Evolutionary conservation across 2,888 invertebrate genomes (phyloP).

Genomic region (Brachyopa scutellaris): DNA sequence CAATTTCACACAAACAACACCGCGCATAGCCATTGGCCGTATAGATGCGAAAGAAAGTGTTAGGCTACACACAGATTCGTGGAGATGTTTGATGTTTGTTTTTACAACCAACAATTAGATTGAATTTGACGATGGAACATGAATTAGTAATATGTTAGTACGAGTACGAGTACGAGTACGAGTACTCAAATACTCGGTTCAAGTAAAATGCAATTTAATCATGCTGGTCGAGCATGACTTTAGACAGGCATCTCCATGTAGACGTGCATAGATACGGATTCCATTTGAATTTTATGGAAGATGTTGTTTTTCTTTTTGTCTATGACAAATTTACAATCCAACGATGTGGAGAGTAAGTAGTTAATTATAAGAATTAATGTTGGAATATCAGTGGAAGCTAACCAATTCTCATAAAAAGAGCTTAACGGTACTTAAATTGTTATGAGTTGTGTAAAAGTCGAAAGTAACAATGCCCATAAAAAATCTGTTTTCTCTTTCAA

Average conservation of each 20-base stretch:
- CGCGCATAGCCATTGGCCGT: too few relatives aligned
- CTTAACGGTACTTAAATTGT: too few relatives aligned
- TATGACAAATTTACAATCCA: conserved; percentile 2
- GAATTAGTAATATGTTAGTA: conserved; percentile 54
- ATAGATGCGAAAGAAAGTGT: conserved; percentile 49
- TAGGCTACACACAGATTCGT: conserved; percentile 31
- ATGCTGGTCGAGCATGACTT: conserved; percentile 70
- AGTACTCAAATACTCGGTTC: too few relatives aligned
- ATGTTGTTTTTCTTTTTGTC: conserved; percentile 1
- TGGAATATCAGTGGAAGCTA: too few relatives aligned
- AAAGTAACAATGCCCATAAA: too few relatives aligned
- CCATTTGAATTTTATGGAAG: conserved; percentile 45
- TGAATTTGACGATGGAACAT: conserved; percentile 61
- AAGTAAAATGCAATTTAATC: conserved; percentile 58
- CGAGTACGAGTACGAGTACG: too few relatives aligned
- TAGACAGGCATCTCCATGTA: not conserved
- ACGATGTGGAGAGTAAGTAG: too few relatives aligned
- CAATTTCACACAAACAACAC: too few relatives aligned
- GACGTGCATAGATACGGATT: conserved; percentile 1
- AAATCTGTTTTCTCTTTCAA: too few relatives aligned
- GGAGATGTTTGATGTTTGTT: conserved; percentile 23
- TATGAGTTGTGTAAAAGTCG: too few relatives aligned
- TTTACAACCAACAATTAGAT: conserved; percentile 64
- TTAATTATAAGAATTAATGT: too few relatives aligned
- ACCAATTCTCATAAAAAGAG: too few relatives aligned